Evolutionary conservation across 2,888 invertebrate species (phyloP).

Genomic region (Hoplodrina blanda): DNA sequence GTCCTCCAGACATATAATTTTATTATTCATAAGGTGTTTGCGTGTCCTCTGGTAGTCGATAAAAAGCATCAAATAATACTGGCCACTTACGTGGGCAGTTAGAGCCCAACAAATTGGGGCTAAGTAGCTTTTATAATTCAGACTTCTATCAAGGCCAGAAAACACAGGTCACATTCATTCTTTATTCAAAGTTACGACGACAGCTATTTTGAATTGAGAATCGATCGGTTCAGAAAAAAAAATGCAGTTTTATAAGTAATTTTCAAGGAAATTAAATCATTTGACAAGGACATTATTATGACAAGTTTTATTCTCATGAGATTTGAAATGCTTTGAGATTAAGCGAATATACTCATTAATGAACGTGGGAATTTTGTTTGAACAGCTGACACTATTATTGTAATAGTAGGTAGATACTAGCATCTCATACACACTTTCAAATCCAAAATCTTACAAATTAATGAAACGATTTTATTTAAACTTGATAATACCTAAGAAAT

Average conservation of each 20-base stretch:
- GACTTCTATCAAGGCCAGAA: slow-evolving; percentile 51
- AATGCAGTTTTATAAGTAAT: neutral
- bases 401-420: neutral
- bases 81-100: slow-evolving; percentile 37
- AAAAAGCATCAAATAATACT: slow-evolving; percentile 51
- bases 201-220: slow-evolving; percentile 11
- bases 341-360: slow-evolving; percentile 4
- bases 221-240: slow-evolving; percentile 23
- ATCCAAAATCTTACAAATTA: no score
- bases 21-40: slow-evolving; percentile 48
- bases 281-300: slow-evolving; percentile 29
- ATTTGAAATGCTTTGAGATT: slow-evolving; percentile 29
- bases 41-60: slow-evolving; percentile 53
- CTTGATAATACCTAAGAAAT: no score
- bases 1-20: slow-evolving; percentile 38
- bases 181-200: slow-evolving; percentile 19
- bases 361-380: slow-evolving; percentile 29
- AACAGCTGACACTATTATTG: neutral
- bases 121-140: slow-evolving; percentile 53
- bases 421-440: no score
- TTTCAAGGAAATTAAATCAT: slow-evolving; percentile 32
- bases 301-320: slow-evolving; percentile 33
- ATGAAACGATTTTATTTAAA: no score
- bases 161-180: slow-evolving; percentile 45
- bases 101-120: slow-evolving; percentile 35